Evolutionary conservation across 2,797 vertebrate genomes (phyloP).

Genomic region (Macropodus opercularis): DNA sequence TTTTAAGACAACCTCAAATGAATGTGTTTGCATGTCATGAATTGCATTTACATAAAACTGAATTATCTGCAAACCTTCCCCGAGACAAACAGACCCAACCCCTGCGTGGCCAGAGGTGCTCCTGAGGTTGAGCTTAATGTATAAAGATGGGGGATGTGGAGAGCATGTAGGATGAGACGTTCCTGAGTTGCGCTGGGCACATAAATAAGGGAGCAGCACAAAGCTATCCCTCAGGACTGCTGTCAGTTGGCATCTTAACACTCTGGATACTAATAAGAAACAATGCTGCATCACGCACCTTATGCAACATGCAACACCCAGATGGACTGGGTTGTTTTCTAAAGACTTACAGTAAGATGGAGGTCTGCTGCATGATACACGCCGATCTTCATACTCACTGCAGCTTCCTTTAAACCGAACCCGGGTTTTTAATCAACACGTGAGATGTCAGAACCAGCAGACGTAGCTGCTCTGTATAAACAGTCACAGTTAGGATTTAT

Average conservation of each 20-base stretch:
- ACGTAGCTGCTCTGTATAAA: constrained; percentile 10
- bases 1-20: constrained; percentile 59
- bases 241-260: constrained; percentile 80
- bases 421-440: constrained; percentile 5
- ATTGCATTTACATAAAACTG: constrained; percentile 70
- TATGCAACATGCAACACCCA: constrained; percentile 75
- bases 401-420: not conserved
- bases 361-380: constrained; percentile 27
- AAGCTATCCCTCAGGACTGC: constrained; percentile 78
- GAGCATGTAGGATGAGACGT: constrained; percentile 74
- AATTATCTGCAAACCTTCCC: constrained; percentile 66
- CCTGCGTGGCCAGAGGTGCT: constrained; percentile 74
- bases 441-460: constrained; percentile 7
- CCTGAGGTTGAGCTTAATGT: constrained; percentile 78
- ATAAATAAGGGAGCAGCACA: constrained; percentile 77
- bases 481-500: constrained; percentile 22
- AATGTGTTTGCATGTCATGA: constrained; percentile 65
- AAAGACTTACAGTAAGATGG: constrained; percentile 49
- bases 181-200: constrained; percentile 69
- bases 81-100: constrained; percentile 70
- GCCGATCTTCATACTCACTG: not conserved
- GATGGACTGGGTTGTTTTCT: constrained; percentile 57
- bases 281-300: constrained; percentile 77
- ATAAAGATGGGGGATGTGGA: constrained; percentile 76
- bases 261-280: constrained; percentile 76